Evolutionary conservation across 1,140 invertebrate genomes (phyloP).

Genomic region (Hyles vespertilio): DNA sequence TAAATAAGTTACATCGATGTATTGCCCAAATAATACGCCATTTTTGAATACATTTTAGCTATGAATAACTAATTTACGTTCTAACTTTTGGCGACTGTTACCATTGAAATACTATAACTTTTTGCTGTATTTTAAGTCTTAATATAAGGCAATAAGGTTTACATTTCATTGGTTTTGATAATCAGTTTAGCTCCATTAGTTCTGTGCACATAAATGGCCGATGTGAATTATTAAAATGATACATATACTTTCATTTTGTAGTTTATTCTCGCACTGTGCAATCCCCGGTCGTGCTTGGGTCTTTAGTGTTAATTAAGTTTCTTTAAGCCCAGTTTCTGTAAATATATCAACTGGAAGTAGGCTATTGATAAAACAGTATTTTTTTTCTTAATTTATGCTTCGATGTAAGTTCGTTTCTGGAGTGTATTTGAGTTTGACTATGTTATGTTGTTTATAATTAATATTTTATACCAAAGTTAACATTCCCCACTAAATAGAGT

Average conservation of each 20-base stretch:
- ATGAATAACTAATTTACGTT: too few species aligned
- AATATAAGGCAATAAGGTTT: too few species aligned
- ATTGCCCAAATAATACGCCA: too few species aligned
- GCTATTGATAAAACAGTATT: conserved; percentile 70
- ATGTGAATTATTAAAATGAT: conserved; percentile 10
- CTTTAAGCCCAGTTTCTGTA: conserved; percentile 46
- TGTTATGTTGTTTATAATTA: conserved; percentile 73
- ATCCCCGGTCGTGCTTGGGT: conserved; percentile 15
- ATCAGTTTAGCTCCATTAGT: too few species aligned
- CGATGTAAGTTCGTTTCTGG: conserved; percentile 58
- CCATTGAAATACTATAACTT: too few species aligned
- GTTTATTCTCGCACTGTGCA: conserved; percentile 30
- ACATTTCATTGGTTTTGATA: too few species aligned
- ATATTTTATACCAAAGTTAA: conserved; percentile 76
- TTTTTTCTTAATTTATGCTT: conserved; percentile 72
- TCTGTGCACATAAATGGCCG: too few species aligned
- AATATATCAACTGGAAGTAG: conserved; percentile 64
- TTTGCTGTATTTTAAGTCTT: too few species aligned
- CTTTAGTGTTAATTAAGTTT: conserved; percentile 32
- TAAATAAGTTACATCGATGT: too few species aligned
- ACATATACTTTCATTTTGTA: conserved; percentile 31
- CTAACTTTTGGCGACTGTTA: too few species aligned
- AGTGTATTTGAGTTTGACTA: conserved; percentile 67
- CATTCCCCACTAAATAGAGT: conserved; percentile 73
- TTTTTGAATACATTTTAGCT: too few species aligned